These are phyloP conservation scores for Ciona savignyi DNA, from an alignment of 23 tunicate genomes.

Conservation along the genomic window DNA sequence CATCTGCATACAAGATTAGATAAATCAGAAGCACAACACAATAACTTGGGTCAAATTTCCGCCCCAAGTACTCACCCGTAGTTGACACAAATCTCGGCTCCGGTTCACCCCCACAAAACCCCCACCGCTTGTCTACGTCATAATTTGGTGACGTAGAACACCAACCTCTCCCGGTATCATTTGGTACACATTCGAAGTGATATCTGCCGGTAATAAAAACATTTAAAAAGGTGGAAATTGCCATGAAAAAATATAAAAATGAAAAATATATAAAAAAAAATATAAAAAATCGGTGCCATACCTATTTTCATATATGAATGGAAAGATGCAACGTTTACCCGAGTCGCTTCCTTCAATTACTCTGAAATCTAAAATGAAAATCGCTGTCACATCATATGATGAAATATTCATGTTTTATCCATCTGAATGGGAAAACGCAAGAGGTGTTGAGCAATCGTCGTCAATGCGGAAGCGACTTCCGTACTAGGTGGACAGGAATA, in stretches of 20 bases:
- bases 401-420: too few relatives aligned
- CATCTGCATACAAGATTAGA: too few relatives aligned
- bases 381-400: too few relatives aligned
- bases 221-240: too few relatives aligned
- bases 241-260: too few relatives aligned
- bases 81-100: not conserved
- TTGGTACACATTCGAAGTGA: not conserved
- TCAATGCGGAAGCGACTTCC: too few relatives aligned
- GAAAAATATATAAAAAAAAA: too few relatives aligned
- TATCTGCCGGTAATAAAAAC: too few relatives aligned
- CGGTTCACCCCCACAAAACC: not conserved
- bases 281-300: not conserved
- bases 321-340: not conserved
- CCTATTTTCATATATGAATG: not conserved
- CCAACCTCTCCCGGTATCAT: not conserved
- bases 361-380: not conserved
- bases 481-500: too few relatives aligned
- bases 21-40: too few relatives aligned
- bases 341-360: not conserved
- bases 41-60: not conserved
- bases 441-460: too few relatives aligned
- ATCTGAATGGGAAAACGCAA: too few relatives aligned
- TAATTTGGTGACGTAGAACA: slow-evolving; percentile 6
- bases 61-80: not conserved
- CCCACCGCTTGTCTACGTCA: not conserved